Conservation (phyloP, 2,113 vertebrate species). For the Ophthalmolycus amberensis region DNA sequence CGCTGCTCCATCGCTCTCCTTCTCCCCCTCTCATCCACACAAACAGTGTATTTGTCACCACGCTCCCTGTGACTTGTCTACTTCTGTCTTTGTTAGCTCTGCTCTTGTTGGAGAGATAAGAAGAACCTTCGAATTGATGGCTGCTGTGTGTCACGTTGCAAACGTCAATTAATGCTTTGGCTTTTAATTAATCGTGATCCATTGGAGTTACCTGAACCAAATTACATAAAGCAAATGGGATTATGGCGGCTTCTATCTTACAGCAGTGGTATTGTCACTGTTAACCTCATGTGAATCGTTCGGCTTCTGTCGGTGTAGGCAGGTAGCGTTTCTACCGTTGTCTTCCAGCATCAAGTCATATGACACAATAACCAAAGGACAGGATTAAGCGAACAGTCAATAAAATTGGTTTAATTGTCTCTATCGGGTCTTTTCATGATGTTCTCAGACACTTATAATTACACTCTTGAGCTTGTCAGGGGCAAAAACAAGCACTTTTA, state of each 20-base stretch:
- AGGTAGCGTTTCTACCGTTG: too few species aligned
- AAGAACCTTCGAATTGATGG: neutral
- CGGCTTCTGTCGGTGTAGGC: neutral
- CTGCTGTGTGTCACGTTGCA: neutral
- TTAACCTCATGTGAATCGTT: neutral
- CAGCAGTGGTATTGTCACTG: too few species aligned
- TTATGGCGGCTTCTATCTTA: neutral
- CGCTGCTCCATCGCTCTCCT: neutral
- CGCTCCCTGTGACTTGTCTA: neutral
- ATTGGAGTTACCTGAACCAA: neutral
- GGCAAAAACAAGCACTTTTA: too few species aligned
- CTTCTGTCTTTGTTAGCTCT: neutral
- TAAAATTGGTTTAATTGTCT: too few species aligned
- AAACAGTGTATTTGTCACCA: neutral
- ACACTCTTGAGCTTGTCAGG: too few species aligned
- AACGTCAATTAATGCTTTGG: slow-evolving; percentile 4
- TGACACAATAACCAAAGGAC: too few species aligned
- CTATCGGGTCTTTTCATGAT: too few species aligned
- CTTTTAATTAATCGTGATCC: slow-evolving; percentile 9
- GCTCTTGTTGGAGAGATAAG: neutral
- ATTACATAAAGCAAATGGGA: neutral
- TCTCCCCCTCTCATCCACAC: neutral
- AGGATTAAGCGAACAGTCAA: too few species aligned
- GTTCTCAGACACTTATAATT: too few species aligned
- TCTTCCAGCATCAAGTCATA: too few species aligned